Conservation (phyloP, 2,888 invertebrate species). For the Chrysolina haemoptera region DNA sequence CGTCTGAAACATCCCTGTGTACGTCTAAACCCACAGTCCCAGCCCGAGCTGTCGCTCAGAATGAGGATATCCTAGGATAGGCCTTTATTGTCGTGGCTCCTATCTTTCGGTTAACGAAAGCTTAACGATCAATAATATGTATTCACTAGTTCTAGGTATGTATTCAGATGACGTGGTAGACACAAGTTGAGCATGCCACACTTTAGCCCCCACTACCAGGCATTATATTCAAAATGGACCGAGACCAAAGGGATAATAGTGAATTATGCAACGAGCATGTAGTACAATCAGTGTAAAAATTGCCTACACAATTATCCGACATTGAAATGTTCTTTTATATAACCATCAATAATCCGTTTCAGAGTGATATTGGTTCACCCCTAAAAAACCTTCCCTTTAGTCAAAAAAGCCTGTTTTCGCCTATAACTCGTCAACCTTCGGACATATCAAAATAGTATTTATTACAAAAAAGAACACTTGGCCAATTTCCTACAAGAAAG, state of each 20-base stretch:
- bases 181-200: constrained; percentile 67
- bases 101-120: background rate
- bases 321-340: no score
- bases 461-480: no score
- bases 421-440: no score
- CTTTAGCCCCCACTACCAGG: background rate
- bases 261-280: no score
- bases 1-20: constrained; percentile 85
- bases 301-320: no score
- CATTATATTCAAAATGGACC: background rate
- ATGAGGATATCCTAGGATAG: constrained; percentile 38
- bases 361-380: no score
- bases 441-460: no score
- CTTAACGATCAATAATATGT: constrained; percentile 23
- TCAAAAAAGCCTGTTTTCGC: no score
- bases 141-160: constrained; percentile 67
- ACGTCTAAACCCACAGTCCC: constrained; percentile 80
- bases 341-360: no score
- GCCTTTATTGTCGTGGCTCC: background rate
- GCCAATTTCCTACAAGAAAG: no score
- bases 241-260: constrained; percentile 8
- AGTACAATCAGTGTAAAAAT: no score
- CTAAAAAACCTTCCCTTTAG: no score
- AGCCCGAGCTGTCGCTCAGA: constrained; percentile 69
- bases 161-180: constrained; percentile 68